A percentile compares a stretch with the other conserved stretches of the same genome.
Conservation (phyloP, 1,140 invertebrate species). For the Calliphora vicina region DNA sequence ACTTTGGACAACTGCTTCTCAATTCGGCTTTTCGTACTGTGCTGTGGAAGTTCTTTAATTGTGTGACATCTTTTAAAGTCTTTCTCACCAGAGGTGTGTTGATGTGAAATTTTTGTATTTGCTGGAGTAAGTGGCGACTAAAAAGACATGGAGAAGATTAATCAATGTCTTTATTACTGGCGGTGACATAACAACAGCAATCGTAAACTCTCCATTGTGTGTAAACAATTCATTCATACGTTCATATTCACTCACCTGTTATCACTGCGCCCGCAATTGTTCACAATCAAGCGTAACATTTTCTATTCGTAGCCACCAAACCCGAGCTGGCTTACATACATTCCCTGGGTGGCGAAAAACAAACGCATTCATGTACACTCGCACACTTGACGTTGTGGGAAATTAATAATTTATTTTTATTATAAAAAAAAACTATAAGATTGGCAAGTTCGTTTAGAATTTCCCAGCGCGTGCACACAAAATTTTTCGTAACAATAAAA, state of each 20-base stretch:
- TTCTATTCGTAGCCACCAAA: background rate
- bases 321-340: background rate
- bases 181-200: conserved; percentile 15
- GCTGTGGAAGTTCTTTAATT: background rate
- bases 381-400: background rate
- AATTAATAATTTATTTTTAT: background rate
- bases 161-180: background rate
- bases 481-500: background rate
- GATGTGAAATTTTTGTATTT: conserved; percentile 39
- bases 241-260: conserved; percentile 4
- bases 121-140: conserved; percentile 51
- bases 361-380: background rate
- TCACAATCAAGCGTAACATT: conserved; percentile 17
- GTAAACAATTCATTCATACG: background rate
- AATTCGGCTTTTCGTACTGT: background rate
- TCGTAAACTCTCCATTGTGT: background rate
- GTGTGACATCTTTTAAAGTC: background rate
- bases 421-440: background rate
- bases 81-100: background rate
- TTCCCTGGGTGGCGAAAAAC: background rate
- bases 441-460: background rate
- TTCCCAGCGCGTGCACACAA: background rate
- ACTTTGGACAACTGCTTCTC: background rate
- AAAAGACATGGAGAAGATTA: background rate
- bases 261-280: conserved; percentile 9